These are phyloP conservation scores for Acleris holmiana DNA, from an alignment of 2,888 invertebrate genomes.

Conservation along the genomic window DNA sequence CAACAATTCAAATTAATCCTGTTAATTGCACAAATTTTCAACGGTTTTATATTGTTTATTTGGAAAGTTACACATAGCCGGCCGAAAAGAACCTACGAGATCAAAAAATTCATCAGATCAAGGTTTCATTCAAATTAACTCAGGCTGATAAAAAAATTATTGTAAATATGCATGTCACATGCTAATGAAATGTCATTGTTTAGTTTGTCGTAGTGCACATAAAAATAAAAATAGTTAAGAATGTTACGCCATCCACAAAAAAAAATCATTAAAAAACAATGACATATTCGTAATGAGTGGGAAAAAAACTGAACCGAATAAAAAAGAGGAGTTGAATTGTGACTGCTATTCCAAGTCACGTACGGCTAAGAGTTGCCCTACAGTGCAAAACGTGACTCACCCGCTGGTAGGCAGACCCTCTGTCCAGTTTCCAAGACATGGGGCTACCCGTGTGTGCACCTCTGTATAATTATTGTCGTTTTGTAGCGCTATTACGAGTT, in stretches of 20 bases:
- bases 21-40: too few relatives aligned
- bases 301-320: conserved; percentile 44
- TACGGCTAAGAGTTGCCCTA: conserved; percentile 53
- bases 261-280: conserved; percentile 44
- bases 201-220: conserved; percentile 1
- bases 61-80: too few relatives aligned
- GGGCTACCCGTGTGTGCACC: background rate
- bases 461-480: background rate
- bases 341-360: conserved; percentile 52
- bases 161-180: background rate
- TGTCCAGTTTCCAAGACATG: background rate
- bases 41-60: too few relatives aligned
- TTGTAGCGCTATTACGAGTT: conserved; percentile 86
- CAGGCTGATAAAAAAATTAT: conserved; percentile 4
- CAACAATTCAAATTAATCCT: too few relatives aligned
- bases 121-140: background rate
- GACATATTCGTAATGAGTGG: conserved; percentile 58
- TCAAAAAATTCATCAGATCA: too few relatives aligned
- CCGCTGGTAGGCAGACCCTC: conserved; percentile 61
- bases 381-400: conserved; percentile 65
- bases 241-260: conserved; percentile 46
- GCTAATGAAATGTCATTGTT: conserved; percentile 17
- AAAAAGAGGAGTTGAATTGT: conserved; percentile 52
- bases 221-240: conserved; percentile 27
- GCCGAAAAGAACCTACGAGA: too few relatives aligned